Evolutionary conservation across 1,140 invertebrate species (phyloP).

Genomic region (Luehdorfia chinensis): DNA sequence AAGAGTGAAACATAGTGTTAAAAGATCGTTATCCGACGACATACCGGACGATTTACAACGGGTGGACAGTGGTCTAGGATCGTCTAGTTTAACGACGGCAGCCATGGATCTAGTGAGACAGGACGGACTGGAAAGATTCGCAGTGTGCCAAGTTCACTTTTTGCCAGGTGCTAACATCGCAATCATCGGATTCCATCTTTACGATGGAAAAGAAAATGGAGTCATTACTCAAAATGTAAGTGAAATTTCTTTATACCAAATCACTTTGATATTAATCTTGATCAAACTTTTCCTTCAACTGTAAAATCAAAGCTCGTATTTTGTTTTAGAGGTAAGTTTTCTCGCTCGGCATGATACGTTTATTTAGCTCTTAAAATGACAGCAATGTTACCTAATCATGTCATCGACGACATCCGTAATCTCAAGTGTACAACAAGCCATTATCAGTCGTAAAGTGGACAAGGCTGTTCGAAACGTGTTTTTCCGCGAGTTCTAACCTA

Average conservation of each 20-base stretch:
- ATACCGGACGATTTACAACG: slow-evolving; percentile 76
- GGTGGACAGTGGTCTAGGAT: slow-evolving; percentile 71
- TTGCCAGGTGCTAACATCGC: slow-evolving; percentile 84
- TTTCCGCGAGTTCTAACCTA: slow-evolving; percentile 24
- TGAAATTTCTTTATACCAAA: slow-evolving; percentile 31
- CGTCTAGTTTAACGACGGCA: slow-evolving; percentile 48
- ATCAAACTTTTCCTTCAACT: no score
- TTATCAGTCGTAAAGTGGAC: neutral
- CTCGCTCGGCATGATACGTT: slow-evolving; percentile 2
- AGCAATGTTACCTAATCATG: neutral
- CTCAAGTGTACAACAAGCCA: neutral
- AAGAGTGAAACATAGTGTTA: slow-evolving; percentile 45
- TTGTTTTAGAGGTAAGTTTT: no score
- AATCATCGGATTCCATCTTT: slow-evolving; percentile 80
- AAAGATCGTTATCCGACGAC: slow-evolving; percentile 60
- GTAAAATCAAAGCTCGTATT: no score
- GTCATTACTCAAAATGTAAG: slow-evolving; percentile 83
- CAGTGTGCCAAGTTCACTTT: slow-evolving; percentile 86
- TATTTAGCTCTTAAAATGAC: neutral
- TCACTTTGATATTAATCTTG: neutral
- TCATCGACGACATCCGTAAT: neutral
- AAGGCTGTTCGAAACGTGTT: slow-evolving; percentile 17
- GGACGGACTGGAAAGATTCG: slow-evolving; percentile 83
- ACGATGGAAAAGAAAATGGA: slow-evolving; percentile 89
- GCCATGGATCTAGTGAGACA: slow-evolving; percentile 60